Conservation (phyloP, 1,140 invertebrate genomes). For the Pectinophora gossypiella region DNA sequence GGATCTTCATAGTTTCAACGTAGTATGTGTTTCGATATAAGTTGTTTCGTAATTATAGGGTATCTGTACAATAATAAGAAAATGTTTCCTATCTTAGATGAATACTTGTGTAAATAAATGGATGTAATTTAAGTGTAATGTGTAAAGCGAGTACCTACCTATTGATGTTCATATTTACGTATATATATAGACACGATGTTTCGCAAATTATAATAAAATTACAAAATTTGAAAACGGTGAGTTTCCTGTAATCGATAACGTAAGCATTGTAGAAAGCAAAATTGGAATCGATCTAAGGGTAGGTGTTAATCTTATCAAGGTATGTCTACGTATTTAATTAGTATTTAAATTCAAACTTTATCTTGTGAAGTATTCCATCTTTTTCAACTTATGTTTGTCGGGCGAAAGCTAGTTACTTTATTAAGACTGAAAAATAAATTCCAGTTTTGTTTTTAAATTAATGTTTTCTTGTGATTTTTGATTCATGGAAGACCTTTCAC, state of each 20-base stretch:
- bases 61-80: constrained; percentile 63
- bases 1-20: constrained; percentile 60
- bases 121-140: constrained; percentile 46
- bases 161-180: constrained; percentile 67
- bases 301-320: constrained; percentile 56
- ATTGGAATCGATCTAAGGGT: constrained; percentile 56
- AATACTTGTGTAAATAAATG: constrained; percentile 55
- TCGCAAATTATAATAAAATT: constrained; percentile 35
- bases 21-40: constrained; percentile 58
- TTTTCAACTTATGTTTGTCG: constrained; percentile 39
- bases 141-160: constrained; percentile 68
- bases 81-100: constrained; percentile 73
- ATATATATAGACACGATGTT: constrained; percentile 49
- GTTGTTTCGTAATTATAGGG: constrained; percentile 65
- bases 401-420: constrained; percentile 54
- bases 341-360: constrained; percentile 57
- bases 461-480: constrained; percentile 39
- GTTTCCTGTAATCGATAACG: constrained; percentile 69
- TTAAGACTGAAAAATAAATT: constrained; percentile 70
- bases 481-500: constrained; percentile 46
- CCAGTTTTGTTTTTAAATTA: constrained; percentile 58
- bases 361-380: constrained; percentile 39
- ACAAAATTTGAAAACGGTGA: constrained; percentile 60
- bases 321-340: constrained; percentile 63
- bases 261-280: constrained; percentile 61